These are phyloP conservation scores for Bubo scandiacus DNA, from an alignment of 2,113 vertebrate genomes.

Conservation along the genomic window DNA sequence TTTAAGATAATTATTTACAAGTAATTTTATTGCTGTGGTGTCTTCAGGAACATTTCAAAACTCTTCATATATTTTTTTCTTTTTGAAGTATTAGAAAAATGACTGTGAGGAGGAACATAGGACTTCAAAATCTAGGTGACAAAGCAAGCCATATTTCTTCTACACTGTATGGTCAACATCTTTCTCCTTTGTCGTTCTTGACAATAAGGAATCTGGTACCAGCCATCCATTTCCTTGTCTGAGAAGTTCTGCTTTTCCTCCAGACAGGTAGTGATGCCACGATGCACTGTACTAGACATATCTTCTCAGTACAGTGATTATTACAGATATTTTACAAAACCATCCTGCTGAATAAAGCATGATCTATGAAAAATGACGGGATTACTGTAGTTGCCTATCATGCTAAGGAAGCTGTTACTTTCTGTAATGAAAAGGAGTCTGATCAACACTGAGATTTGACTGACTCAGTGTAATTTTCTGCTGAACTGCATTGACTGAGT, in stretches of 20 bases:
- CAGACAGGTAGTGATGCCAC: background rate
- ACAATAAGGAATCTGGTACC: background rate
- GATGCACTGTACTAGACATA: background rate
- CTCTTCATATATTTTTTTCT: background rate
- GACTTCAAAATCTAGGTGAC: background rate
- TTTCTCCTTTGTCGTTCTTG: background rate
- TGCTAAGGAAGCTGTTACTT: background rate
- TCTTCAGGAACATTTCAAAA: background rate
- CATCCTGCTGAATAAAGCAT: background rate
- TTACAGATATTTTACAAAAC: background rate
- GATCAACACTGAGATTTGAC: background rate
- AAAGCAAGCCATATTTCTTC: background rate
- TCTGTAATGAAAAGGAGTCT: background rate
- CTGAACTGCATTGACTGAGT: background rate
- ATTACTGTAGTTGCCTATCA: background rate
- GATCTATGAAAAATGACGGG: background rate
- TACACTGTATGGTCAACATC: background rate
- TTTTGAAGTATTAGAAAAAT: background rate
- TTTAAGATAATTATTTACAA: background rate
- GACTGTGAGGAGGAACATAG: background rate
- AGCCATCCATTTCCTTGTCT: background rate
- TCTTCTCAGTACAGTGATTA: background rate
- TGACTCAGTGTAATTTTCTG: background rate
- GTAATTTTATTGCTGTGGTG: background rate
- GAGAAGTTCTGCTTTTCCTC: background rate